A percentile compares a stretch with the other conserved stretches of the same genome.
Evolutionary conservation across 2,888 invertebrate species (phyloP).

Genomic region (Ommatoiulus sabulosus): DNA sequence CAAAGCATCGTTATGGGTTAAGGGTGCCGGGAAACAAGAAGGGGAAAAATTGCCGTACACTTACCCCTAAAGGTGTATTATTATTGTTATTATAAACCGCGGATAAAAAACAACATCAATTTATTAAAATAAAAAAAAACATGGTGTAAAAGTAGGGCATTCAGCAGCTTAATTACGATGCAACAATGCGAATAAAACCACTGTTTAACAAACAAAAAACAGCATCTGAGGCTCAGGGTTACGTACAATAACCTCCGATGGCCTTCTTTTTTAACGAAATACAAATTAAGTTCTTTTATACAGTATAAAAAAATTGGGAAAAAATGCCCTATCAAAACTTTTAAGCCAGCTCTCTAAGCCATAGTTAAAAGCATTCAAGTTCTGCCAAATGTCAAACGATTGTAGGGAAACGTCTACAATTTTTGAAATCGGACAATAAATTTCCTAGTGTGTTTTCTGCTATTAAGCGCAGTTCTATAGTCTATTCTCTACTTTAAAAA

Average conservation of each 20-base stretch:
- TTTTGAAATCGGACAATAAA: no score
- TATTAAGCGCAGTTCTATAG: no score
- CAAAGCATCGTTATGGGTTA: no score
- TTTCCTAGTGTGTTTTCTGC: no score
- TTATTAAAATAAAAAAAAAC: slow-evolving; percentile 9
- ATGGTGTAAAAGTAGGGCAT: background rate
- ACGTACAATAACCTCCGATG: slow-evolving; percentile 34
- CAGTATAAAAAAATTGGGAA: no score
- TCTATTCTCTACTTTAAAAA: no score
- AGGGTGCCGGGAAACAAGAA: background rate
- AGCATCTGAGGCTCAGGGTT: background rate
- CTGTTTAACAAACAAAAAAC: slow-evolving; percentile 10
- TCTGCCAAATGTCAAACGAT: no score
- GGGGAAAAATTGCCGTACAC: background rate
- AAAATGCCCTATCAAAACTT: no score
- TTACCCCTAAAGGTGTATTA: background rate
- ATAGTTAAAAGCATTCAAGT: no score
- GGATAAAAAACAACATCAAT: background rate
- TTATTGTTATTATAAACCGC: slow-evolving; percentile 14
- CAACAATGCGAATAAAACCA: slow-evolving; percentile 1
- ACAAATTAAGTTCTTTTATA: background rate
- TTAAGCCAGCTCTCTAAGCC: no score
- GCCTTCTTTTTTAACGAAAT: background rate
- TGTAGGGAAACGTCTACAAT: no score
- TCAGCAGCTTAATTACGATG: background rate